Conservation (phyloP, 2,888 invertebrate genomes). For the Hipparchia sbordonii region DNA sequence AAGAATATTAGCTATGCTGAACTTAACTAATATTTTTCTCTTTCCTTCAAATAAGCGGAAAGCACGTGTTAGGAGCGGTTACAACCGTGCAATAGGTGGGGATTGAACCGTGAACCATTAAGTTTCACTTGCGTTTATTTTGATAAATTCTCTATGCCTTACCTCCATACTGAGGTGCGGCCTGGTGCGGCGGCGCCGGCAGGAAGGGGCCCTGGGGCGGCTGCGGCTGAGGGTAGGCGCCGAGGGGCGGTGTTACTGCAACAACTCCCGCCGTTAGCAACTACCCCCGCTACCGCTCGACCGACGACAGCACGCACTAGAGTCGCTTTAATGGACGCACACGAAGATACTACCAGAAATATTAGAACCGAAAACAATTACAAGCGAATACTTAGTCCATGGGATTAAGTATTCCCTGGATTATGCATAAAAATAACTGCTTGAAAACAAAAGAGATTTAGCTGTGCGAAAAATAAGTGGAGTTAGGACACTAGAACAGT, state of each 20-base stretch:
- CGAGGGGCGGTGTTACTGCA: conserved; percentile 80
- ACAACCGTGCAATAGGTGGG: too few species aligned
- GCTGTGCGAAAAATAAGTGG: too few species aligned
- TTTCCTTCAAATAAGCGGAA: too few species aligned
- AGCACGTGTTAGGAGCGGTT: too few species aligned
- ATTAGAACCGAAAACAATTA: not conserved
- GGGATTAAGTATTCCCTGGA: too few species aligned
- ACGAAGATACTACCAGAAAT: conserved; percentile 10
- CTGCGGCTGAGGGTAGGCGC: conserved; percentile 84
- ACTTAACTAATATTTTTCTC: too few species aligned
- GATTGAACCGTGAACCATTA: too few species aligned
- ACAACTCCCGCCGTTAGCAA: conserved; percentile 59
- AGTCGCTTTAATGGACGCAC: conserved; percentile 32
- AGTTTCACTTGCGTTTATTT: too few species aligned
- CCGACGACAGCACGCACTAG: not conserved
- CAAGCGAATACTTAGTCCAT: not conserved
- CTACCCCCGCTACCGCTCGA: conserved; percentile 30
- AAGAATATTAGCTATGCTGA: too few species aligned
- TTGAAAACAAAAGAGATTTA: too few species aligned
- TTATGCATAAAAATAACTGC: too few species aligned
- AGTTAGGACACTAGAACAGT: too few species aligned
- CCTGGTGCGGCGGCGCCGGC: conserved; percentile 85
- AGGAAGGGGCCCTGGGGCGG: conserved; percentile 84
- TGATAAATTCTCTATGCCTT: conserved; percentile 8
- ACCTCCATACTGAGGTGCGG: conserved; percentile 80